Percentiles rank a stretch among this genome's conserved stretches.
These are phyloP conservation scores for Nomada goodeniana DNA, from an alignment of 2,888 invertebrate genomes.

Conservation along the genomic window DNA sequence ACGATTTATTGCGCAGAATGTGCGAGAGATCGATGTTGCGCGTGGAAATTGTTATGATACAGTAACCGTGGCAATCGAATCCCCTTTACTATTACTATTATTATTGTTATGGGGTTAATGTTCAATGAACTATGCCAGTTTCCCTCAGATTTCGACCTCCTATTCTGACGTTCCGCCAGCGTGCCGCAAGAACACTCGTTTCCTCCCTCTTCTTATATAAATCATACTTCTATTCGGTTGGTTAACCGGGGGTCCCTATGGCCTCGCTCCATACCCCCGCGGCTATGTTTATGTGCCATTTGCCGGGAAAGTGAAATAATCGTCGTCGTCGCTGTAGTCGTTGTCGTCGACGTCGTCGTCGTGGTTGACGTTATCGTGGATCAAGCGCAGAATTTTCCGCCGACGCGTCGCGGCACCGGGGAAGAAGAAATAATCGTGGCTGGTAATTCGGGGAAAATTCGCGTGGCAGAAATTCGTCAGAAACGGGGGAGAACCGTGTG, in stretches of 20 bases:
- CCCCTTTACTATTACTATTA: too few relatives aligned
- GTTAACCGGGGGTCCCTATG: slow-evolving; percentile 69
- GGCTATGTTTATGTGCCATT: slow-evolving; percentile 74
- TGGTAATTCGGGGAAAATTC: slow-evolving; percentile 46
- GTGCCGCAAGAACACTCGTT: slow-evolving; percentile 54
- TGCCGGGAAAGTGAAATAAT: slow-evolving; percentile 75
- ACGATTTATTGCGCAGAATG: slow-evolving; percentile 9
- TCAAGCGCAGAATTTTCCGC: slow-evolving; percentile 30
- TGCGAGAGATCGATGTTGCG: background rate
- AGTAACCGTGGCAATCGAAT: too few relatives aligned
- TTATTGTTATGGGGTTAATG: background rate
- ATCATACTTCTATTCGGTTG: slow-evolving; percentile 77
- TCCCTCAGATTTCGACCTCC: slow-evolving; percentile 33
- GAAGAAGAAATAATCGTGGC: slow-evolving; percentile 2
- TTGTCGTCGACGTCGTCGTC: slow-evolving; percentile 43
- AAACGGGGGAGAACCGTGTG: background rate
- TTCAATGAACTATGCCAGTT: slow-evolving; percentile 22
- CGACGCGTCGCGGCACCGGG: background rate
- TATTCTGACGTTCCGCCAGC: slow-evolving; percentile 31
- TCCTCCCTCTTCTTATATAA: slow-evolving; percentile 72
- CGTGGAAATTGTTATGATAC: too few relatives aligned
- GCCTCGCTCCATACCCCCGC: slow-evolving; percentile 48
- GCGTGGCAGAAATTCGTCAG: background rate
- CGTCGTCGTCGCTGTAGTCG: slow-evolving; percentile 53
- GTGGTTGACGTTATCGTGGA: slow-evolving; percentile 47